Conservation (phyloP, 2,113 vertebrate genomes). For the Brachyhypopomus gauderio region DNA sequence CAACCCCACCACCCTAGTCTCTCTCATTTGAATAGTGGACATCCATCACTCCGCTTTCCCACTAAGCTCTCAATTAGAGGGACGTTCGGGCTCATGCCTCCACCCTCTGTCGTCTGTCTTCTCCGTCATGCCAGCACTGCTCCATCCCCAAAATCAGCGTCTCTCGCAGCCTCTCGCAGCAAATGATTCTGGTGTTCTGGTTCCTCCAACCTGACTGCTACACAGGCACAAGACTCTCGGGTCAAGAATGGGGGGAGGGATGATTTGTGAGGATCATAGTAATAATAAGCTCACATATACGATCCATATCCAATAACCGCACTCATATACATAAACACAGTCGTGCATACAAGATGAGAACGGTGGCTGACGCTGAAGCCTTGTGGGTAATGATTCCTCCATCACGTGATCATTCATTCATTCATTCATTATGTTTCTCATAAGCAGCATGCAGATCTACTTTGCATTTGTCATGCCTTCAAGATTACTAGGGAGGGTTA, state of each 20-base stretch:
- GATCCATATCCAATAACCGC: neutral
- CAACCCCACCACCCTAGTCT: too few species aligned
- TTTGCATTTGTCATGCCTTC: neutral
- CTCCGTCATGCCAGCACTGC: neutral
- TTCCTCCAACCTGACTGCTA: conserved; percentile 9
- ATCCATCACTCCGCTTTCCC: neutral
- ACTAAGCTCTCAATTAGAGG: conserved; percentile 34
- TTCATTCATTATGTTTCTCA: neutral
- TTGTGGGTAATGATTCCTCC: neutral
- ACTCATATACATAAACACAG: neutral
- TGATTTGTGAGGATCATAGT: neutral
- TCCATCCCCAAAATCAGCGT: too few species aligned
- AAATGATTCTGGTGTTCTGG: conserved; percentile 18
- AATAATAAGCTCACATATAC: neutral
- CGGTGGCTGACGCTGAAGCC: neutral
- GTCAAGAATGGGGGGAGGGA: neutral
- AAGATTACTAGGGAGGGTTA: neutral
- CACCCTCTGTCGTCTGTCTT: neutral
- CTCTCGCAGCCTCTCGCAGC: conserved; percentile 3
- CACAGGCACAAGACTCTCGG: neutral
- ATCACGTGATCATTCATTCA: neutral
- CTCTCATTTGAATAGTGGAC: too few species aligned
- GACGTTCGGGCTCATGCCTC: neutral
- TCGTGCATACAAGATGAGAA: neutral
- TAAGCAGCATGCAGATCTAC: neutral